Percentiles rank a stretch among this genome's conserved stretches.
These are phyloP conservation scores for Drosophila testacea DNA, from an alignment of 2,888 invertebrate genomes.

Conservation along the genomic window DNA sequence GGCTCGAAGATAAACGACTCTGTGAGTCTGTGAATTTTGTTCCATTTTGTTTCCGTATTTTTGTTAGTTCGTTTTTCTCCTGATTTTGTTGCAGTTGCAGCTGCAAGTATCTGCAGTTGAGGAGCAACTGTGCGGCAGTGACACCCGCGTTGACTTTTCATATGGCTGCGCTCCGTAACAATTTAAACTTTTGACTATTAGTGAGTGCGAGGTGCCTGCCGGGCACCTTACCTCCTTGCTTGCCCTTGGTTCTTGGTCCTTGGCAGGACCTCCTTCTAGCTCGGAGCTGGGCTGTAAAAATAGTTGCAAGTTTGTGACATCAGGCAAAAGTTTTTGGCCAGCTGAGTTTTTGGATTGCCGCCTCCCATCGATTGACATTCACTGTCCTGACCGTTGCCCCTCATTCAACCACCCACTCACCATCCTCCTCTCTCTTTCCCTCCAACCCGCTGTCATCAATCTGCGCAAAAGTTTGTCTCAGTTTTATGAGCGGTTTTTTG, in stretches of 20 bases:
- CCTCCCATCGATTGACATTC: conserved; percentile 62
- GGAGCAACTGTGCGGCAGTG: conserved; percentile 23
- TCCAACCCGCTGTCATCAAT: conserved; percentile 65
- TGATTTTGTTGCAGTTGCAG: conserved; percentile 4
- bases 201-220: conserved; percentile 57
- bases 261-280: neutral
- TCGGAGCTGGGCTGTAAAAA: conserved; percentile 42
- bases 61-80: conserved; percentile 2
- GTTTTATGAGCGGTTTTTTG: conserved; percentile 59
- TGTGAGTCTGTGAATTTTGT: conserved; percentile 54
- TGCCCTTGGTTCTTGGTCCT: neutral
- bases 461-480: conserved; percentile 66
- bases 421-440: neutral
- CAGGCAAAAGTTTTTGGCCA: conserved; percentile 64
- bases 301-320: conserved; percentile 74
- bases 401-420: neutral
- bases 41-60: conserved; percentile 32
- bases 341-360: conserved; percentile 31
- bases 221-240: conserved; percentile 14
- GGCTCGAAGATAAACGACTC: conserved; percentile 80
- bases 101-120: conserved; percentile 42
- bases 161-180: conserved; percentile 76
- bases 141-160: conserved; percentile 73
- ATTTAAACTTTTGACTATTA: conserved; percentile 81
- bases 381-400: conserved; percentile 29